Base-by-base conservation (phyloP, 1,140 invertebrate genomes). In the Hyles euphorbiae region DNA sequence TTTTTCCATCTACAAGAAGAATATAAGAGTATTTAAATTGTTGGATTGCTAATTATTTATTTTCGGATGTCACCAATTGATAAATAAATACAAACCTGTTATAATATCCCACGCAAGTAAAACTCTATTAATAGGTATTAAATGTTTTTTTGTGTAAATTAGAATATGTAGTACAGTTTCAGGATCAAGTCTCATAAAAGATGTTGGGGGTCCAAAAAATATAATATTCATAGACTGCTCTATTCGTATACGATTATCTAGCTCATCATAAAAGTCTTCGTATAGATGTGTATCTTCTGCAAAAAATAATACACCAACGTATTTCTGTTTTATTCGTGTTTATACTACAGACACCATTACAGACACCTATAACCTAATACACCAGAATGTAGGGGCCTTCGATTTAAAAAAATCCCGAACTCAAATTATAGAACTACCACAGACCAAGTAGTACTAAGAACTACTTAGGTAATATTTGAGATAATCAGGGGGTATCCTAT, bases 151-250 rank as follows among this genome's bases (percentile, higher is more conserved):
- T 48, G 74, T 83, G 45, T 80, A 48, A 32, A 69, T 61, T 43
- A 87, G 63, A 54, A 87, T 64, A 54, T 87, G 84, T 22, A 87
- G 65, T 57, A 87, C 74, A 34, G 75, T 73, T 72, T 87, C 84
- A 4, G 84, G 12, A 61, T 86, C 83, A 10, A 87, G 58, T 65
- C 84, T 65, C 50, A 83, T 63, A 64, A 87, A 87, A 2, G 80
- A 80, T 55, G 48, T 70, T 1, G 76, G 61, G 1, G 84, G 81
- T 55, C 84, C 83, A 65, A 82, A 86, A 56, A 80, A 86, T 40
- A 87, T 82, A 59, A 86, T 81, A 63, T 86, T 68, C 83, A 87
- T 84, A 11, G 84, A 84, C 59, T 75, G 69, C 48, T 76, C 76
- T 33, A 68, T 60, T 67, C 54, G 70, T 53, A 80, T 60, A 54